Percentiles rank a stretch among this genome's conserved stretches.
phyloP scores from a whole-genome alignment of 2,113 vertebrate genomes.

The Neogobius melanostomus region DNA sequence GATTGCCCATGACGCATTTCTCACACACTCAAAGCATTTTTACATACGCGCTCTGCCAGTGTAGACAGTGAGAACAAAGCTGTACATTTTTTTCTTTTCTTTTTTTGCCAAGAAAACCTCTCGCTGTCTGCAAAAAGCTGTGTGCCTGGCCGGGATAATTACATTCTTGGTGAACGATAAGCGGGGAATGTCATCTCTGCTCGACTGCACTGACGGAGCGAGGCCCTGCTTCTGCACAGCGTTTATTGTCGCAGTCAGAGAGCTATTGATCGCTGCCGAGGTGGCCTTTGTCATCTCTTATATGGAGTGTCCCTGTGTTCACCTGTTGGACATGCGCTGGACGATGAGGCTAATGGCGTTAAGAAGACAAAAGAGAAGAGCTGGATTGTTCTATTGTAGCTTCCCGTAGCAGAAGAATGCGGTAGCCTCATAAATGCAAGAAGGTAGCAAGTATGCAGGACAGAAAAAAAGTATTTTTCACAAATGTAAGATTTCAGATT shows the following conservation, averaged over 20 bases:
- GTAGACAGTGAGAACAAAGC: constrained; percentile 47
- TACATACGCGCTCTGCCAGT: not conserved
- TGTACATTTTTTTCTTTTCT: constrained; percentile 36
- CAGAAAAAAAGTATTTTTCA: no score
- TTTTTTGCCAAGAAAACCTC: constrained; percentile 49
- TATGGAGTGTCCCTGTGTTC: constrained; percentile 38
- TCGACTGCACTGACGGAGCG: constrained; percentile 27
- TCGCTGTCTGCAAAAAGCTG: constrained; percentile 32
- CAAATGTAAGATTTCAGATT: no score
- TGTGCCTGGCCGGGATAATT: constrained; percentile 65
- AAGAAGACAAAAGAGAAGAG: constrained; percentile 10
- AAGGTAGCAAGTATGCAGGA: no score
- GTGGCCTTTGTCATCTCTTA: constrained; percentile 34
- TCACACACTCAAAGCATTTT: constrained; percentile 12
- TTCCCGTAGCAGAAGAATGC: not conserved
- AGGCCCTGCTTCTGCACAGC: constrained; percentile 50
- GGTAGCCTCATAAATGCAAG: no score
- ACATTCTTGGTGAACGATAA: constrained; percentile 76
- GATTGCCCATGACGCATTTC: not conserved
- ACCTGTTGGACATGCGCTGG: constrained; percentile 29
- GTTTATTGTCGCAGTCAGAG: constrained; percentile 53
- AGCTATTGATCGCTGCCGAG: constrained; percentile 50
- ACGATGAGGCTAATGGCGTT: constrained; percentile 4
- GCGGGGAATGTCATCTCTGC: constrained; percentile 67
- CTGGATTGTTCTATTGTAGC: not conserved